These are phyloP conservation scores for Drosophila melanosoma DNA, from an alignment of 2,888 invertebrate species.

Conservation along the genomic window DNA sequence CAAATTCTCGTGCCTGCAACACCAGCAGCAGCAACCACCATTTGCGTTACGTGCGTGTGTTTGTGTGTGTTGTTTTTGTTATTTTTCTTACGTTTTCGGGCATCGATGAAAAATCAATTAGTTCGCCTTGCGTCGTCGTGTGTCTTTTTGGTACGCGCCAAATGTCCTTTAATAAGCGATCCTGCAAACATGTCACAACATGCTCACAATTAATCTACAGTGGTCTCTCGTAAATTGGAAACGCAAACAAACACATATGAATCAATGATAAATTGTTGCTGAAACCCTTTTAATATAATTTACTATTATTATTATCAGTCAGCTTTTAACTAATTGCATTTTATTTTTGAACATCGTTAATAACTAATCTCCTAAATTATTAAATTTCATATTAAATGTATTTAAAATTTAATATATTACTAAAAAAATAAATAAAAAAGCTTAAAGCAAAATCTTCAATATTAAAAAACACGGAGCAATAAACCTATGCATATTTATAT, in stretches of 20 bases:
- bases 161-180: conserved; percentile 28
- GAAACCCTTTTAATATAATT: background rate
- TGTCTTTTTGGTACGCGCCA: conserved; percentile 55
- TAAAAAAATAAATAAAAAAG: background rate
- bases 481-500: background rate
- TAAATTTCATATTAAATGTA: background rate
- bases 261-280: background rate
- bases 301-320: background rate
- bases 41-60: conserved; percentile 56
- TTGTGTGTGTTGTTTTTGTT: conserved; percentile 57
- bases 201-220: background rate
- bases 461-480: background rate
- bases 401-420: background rate
- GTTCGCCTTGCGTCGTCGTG: conserved; percentile 21
- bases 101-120: conserved; percentile 76
- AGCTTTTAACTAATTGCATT: background rate
- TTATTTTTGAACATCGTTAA: background rate
- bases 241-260: background rate
- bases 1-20: conserved; percentile 47
- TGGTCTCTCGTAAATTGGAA: background rate
- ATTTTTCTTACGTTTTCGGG: conserved; percentile 46
- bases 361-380: background rate
- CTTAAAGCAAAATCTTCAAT: background rate
- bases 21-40: conserved; percentile 69
- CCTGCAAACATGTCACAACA: conserved; percentile 5